These are phyloP conservation scores for Loriculus beryllinus DNA, from an alignment of 2,797 vertebrate genomes.

Conservation along the genomic window DNA sequence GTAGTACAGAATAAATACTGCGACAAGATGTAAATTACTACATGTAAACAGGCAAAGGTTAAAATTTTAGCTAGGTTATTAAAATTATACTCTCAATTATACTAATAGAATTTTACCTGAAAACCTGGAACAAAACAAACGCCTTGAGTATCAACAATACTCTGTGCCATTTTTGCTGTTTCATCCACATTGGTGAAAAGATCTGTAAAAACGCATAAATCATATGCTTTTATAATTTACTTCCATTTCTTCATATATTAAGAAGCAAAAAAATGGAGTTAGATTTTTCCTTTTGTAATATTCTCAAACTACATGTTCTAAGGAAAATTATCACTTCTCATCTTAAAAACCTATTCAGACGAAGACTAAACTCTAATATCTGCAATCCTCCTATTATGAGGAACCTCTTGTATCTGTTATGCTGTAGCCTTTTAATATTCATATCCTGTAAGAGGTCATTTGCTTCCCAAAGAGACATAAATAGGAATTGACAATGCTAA, in stretches of 20 bases:
- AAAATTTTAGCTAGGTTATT: not conserved
- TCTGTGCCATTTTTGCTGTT: constrained; percentile 86
- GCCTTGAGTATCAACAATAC: constrained; percentile 86
- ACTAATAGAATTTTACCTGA: constrained; percentile 81
- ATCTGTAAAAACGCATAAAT: constrained; percentile 73
- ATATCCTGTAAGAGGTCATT: not conserved
- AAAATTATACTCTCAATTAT: not conserved
- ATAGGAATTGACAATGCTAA: not conserved
- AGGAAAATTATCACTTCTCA: not conserved
- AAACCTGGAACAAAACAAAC: constrained; percentile 94
- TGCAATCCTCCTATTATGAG: not conserved
- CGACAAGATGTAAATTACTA: not conserved
- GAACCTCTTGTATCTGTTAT: not conserved
- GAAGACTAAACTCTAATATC: not conserved
- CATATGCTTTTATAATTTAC: not conserved
- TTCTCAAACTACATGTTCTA: not conserved
- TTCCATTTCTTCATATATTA: not conserved
- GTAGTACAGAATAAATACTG: not conserved
- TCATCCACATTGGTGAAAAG: constrained; percentile 87
- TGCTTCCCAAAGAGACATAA: not conserved
- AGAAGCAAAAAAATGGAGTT: not conserved
- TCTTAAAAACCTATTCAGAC: not conserved
- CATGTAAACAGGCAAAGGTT: not conserved
- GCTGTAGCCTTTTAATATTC: not conserved
- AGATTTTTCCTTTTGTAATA: not conserved